Conservation (phyloP, 2,113 vertebrate genomes). For the Psilopsiagon aymara region DNA sequence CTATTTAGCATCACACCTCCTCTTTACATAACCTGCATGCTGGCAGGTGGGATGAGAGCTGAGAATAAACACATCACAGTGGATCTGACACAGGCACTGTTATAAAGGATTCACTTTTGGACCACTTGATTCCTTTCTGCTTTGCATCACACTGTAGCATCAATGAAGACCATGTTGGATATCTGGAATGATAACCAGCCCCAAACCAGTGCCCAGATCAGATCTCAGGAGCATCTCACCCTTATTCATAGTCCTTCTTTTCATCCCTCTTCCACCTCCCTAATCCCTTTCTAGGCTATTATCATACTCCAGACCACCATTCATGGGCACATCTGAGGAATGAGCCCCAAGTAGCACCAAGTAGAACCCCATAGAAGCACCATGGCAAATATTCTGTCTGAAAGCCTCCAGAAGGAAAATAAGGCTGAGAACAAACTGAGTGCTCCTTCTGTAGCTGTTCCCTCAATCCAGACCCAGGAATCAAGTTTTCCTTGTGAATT, state of each 20-base stretch:
- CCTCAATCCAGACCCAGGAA: background rate
- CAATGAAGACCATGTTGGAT: fast-evolving
- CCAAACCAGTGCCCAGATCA: background rate
- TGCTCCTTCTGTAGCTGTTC: background rate
- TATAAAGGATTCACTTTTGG: background rate
- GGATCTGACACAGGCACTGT: background rate
- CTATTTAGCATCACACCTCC: background rate
- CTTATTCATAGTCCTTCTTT: background rate
- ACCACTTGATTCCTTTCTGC: fast-evolving
- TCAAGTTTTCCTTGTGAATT: background rate
- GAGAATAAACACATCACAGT: background rate
- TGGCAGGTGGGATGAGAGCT: background rate
- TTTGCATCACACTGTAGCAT: background rate
- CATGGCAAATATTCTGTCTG: background rate
- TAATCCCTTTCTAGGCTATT: background rate
- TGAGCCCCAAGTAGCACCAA: background rate
- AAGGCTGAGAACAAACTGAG: background rate
- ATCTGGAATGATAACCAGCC: background rate
- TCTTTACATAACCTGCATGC: background rate
- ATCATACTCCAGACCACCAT: background rate
- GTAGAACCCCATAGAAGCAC: background rate
- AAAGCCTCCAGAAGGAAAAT: background rate
- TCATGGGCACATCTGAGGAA: background rate
- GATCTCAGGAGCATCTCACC: background rate
- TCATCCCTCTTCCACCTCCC: background rate